phyloP scores from a whole-genome alignment of 2,888 invertebrate species.

The Aquatica leii region DNA sequence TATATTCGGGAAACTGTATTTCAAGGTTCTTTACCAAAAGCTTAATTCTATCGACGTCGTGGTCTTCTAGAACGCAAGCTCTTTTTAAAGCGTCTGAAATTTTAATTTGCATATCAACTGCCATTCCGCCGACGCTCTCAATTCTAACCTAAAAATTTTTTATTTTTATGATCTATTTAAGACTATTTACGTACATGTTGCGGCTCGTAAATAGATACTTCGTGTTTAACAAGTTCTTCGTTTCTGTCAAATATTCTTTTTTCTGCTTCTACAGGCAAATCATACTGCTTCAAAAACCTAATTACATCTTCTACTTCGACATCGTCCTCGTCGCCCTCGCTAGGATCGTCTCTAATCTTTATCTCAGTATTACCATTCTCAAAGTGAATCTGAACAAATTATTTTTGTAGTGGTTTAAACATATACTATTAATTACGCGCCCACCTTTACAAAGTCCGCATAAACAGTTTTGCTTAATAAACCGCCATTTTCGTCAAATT shows the following conservation, averaged over 20 bases:
- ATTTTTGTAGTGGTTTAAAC: no score
- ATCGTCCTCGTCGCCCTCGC: not conserved
- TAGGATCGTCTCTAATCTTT: not conserved
- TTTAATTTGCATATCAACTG: constrained; percentile 5
- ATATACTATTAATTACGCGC: no score
- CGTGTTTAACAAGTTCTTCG: not conserved
- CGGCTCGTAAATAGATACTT: not conserved
- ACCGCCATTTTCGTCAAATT: constrained; percentile 7
- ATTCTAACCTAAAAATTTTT: constrained; percentile 22
- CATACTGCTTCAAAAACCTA: constrained; percentile 10
- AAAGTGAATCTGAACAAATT: constrained; percentile 8
- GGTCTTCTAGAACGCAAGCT: constrained; percentile 10
- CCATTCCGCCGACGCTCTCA: not conserved
- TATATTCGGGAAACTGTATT: constrained; percentile 15
- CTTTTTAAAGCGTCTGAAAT: constrained; percentile 19
- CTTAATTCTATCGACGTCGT: not conserved
- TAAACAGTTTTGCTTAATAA: constrained; percentile 4
- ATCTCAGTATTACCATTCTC: constrained; percentile 13
- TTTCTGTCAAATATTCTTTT: constrained; percentile 1
- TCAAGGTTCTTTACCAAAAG: constrained; percentile 18
- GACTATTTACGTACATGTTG: no score
- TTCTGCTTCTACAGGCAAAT: not conserved
- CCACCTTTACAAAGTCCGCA: constrained; percentile 2
- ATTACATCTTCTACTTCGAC: not conserved
- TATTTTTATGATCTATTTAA: no score